phyloP scores from a whole-genome alignment of 2,113 vertebrate species.

The Dendrocopos noguchii region DNA sequence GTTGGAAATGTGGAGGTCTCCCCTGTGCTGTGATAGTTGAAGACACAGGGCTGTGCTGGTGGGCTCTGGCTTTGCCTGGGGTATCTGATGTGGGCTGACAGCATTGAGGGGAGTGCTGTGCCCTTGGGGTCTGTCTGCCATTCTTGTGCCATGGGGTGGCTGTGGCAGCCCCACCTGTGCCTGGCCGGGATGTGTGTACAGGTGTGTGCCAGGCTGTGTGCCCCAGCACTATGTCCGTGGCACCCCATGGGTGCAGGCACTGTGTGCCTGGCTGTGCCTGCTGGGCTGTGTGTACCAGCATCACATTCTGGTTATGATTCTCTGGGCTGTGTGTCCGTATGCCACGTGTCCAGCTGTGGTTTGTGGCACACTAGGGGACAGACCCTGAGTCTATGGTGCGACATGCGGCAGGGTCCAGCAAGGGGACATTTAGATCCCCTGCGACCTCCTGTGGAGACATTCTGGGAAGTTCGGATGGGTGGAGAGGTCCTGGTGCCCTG shows the following conservation, averaged over 20 bases:
- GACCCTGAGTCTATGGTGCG: background rate
- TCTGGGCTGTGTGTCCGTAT: background rate
- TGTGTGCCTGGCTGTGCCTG: background rate
- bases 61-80: background rate
- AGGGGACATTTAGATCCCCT: background rate
- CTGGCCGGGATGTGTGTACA: background rate
- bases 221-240: too few species aligned
- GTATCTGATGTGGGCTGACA: background rate
- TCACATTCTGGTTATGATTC: background rate
- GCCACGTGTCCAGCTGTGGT: rapidly evolving
- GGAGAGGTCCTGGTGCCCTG: background rate
- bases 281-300: background rate
- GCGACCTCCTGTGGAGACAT: rapidly evolving
- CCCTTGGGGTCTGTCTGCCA: background rate
- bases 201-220: background rate
- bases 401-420: background rate
- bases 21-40: background rate
- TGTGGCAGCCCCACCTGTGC: background rate
- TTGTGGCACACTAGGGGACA: rapidly evolving
- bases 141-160: background rate
- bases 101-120: rapidly evolving
- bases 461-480: too few species aligned
- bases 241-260: too few species aligned
- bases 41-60: background rate
- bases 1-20: background rate